Base-by-base conservation (phyloP, 2,797 vertebrate genomes). In the Cacajao melanocephalus region DNA sequence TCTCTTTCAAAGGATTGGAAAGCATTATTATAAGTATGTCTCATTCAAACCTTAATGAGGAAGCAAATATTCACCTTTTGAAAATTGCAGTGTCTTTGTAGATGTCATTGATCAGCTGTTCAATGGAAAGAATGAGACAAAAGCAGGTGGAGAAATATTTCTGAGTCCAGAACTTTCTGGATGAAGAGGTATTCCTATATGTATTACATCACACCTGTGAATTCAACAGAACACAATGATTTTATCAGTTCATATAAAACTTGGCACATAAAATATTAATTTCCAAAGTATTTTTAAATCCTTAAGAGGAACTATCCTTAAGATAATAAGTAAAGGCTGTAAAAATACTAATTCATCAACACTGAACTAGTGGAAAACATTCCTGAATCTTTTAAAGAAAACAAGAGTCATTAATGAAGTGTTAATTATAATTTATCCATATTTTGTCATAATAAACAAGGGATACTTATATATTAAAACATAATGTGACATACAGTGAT, bases 41-140 rank as follows among this genome's bases (percentile, higher is more conserved):
- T 90, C 41, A 79, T 72, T 92, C 36, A 95, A 73, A 90, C 9
- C 28, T 24, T 72, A 93, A 93, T 80, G 46, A 94, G 70, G 28
- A 79, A 87, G 10, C 50, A 89, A 80, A 89, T 20, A 55, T 79
- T 94, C 20, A 5, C 55, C 67, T 92, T 92, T 87, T 93, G 82
- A 93, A 97, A 97, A 93, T 7, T 86, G 7, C 26, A 36, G 1
- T 52, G 33, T 93, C 36, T 82, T 41, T 83, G 94, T 83, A 61
- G 24, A 70, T 94, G 50, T 5, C 30, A 64, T 76, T 90, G 93
- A 82, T 91, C 73, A 94, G 33, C 44, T 91, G 8, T 90, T 96
- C 24, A 58, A 61, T 79, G 4, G n/a, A 95, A 96, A 92, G 70
- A 94, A 95, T 36, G n/a, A 96, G 67, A 61, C 26, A 92, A 76